These are phyloP conservation scores for Willisornis vidua DNA, from an alignment of 2,113 vertebrate species.

Conservation along the genomic window DNA sequence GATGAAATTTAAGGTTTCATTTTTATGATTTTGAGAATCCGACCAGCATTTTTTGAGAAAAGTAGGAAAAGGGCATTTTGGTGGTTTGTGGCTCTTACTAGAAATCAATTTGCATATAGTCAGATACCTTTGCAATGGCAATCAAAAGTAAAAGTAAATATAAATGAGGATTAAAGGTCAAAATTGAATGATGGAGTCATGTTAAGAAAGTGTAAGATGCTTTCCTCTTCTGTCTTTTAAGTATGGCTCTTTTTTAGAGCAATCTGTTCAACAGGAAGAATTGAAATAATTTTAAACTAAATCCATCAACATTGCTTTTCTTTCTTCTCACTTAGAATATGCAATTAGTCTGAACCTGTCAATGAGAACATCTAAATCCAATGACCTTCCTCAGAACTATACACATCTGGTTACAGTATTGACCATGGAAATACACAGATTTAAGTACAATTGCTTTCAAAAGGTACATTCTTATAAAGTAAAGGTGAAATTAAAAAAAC, in stretches of 20 bases:
- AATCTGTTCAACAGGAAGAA: background rate
- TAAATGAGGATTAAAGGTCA: background rate
- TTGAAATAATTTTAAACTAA: background rate
- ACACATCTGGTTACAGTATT: background rate
- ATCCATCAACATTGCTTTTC: background rate
- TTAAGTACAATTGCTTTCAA: background rate
- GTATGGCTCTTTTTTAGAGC: background rate
- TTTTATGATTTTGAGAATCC: background rate
- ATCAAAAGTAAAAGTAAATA: background rate
- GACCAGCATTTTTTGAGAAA: background rate
- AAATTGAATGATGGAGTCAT: background rate
- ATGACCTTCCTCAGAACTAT: rapidly evolving
- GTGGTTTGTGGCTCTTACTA: background rate
- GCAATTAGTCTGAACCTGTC: background rate
- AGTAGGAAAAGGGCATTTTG: background rate
- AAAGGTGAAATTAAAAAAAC: background rate
- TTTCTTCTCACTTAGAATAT: background rate
- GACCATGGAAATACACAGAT: background rate
- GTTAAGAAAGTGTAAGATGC: background rate
- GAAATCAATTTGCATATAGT: background rate
- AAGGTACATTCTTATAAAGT: background rate
- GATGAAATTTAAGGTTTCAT: background rate
- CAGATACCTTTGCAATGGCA: background rate
- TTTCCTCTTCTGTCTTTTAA: background rate
- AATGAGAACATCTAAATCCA: background rate